Conservation (phyloP, 2,797 vertebrate genomes). For the Triplophysa bombifrons region DNA sequence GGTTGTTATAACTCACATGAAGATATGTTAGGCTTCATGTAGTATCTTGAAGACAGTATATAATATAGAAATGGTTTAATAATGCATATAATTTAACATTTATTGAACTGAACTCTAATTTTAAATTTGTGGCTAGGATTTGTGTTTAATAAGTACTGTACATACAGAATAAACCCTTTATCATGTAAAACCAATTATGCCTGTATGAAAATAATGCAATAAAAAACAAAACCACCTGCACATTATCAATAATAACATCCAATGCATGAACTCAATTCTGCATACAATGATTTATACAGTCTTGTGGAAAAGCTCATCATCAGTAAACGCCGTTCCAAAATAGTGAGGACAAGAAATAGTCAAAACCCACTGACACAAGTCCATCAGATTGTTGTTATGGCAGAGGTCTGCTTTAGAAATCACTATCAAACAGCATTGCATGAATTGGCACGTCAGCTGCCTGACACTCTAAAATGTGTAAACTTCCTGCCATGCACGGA, state of each 20-base stretch:
- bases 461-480: conserved; percentile 64
- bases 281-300: not conserved
- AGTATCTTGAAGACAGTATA: too few species aligned
- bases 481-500: conserved; percentile 56
- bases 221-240: not conserved
- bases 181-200: not conserved
- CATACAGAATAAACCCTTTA: not conserved
- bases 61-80: too few species aligned
- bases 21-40: too few species aligned
- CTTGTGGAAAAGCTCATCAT: not conserved
- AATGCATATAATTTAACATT: too few species aligned
- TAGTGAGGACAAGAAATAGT: conserved; percentile 9
- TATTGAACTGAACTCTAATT: too few species aligned
- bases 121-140: not conserved
- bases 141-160: not conserved
- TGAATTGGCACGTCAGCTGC: conserved; percentile 63
- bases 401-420: conserved; percentile 24
- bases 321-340: not conserved
- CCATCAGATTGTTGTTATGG: conserved; percentile 26
- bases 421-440: conserved; percentile 3
- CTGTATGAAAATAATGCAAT: not conserved
- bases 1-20: not conserved
- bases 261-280: not conserved
- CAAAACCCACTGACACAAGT: conserved; percentile 34
- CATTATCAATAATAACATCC: not conserved